A percentile compares a stretch with the other conserved stretches of the same genome.
phyloP scores from a whole-genome alignment of 2,888 invertebrate species.

The Cremastinae sp. region DNA sequence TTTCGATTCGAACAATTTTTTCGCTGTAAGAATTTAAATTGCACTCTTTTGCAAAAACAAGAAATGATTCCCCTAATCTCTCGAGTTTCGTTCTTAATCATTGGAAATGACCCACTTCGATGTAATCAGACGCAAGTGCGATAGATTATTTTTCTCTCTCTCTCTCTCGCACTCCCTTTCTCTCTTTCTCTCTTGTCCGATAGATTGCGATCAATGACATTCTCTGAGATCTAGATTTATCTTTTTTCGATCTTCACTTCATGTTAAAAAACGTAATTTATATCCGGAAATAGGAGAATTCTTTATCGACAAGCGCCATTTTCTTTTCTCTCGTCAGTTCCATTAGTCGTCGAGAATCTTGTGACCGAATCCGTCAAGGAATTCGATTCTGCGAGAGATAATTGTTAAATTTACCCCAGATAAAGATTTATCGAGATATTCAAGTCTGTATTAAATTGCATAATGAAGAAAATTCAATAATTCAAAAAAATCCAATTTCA shows the following conservation, averaged over 20 bases:
- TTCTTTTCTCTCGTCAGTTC: neutral
- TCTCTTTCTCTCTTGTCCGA: neutral
- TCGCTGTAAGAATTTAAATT: neutral
- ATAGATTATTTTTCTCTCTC: slow-evolving; percentile 11
- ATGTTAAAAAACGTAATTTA: neutral
- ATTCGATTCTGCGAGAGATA: slow-evolving; percentile 14
- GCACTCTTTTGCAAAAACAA: neutral
- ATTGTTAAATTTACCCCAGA: slow-evolving; percentile 24
- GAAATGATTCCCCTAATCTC: slow-evolving; percentile 33
- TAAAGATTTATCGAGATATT: neutral
- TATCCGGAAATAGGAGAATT: slow-evolving; percentile 33
- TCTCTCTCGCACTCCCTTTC: neutral
- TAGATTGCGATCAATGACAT: slow-evolving; percentile 44
- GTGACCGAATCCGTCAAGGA: slow-evolving; percentile 17
- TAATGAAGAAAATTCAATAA: neutral
- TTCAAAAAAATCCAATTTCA: too few species aligned
- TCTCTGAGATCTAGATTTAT: neutral
- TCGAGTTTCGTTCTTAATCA: slow-evolving; percentile 37
- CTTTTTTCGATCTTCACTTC: neutral
- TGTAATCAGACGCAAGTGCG: slow-evolving; percentile 39
- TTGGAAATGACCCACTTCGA: slow-evolving; percentile 54
- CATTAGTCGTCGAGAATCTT: neutral
- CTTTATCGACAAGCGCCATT: neutral
- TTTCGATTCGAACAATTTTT: slow-evolving; percentile 31
- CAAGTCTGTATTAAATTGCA: neutral